Base-by-base conservation (phyloP, 2,113 vertebrate genomes). In the Megalops atlanticus region DNA sequence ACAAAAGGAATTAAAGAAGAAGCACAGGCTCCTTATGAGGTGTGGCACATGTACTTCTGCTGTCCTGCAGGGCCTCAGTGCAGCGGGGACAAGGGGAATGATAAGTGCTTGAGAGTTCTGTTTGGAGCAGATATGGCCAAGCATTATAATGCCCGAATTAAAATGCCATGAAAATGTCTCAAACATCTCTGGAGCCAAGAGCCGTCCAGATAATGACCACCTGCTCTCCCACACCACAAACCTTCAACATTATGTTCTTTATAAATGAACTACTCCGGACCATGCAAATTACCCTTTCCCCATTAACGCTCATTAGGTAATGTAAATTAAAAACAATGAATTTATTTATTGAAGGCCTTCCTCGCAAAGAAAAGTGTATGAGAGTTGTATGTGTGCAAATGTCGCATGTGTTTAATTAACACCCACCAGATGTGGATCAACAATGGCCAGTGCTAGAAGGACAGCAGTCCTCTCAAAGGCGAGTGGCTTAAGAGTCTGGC, bases 271-370 rank as follows among this genome's bases (percentile, higher is more conserved):
- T 83, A 87, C 81, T 77, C 83, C 75, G 72, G 84, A 80, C 87
- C 84, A 85, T 84, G 85, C 85, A 89, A 92, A 92, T 90, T 81
- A 87, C 74, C 85, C 78, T 78, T 85, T 85, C 88, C 88, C 89
- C 92, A 92, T 92, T 91, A 91, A 82, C 86, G 82, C 87, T 92
- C 88, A 92, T 93, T 92, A 92, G 82, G 86, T 85, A 88, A 92
- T 89, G 91, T 85, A 84, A 87, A 89, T 92, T 91, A 91, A 86
- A 85, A 83, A 58, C 73, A 64, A 64, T n/a, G 31, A 64, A 11
- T 86, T 54, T 88, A 89, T n/a, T 86, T 90, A 86, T 83, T 79
- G 86, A 91, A 85, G 86, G 84, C 85, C 88, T 70, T 73, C 86
- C 82, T 90, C 83, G 80, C 85, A 77, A 82, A n/a, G n/a, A n/a